Evolutionary conservation across 2,113 vertebrate species (phyloP).

Genomic region (Anarrhichthys ocellatus): DNA sequence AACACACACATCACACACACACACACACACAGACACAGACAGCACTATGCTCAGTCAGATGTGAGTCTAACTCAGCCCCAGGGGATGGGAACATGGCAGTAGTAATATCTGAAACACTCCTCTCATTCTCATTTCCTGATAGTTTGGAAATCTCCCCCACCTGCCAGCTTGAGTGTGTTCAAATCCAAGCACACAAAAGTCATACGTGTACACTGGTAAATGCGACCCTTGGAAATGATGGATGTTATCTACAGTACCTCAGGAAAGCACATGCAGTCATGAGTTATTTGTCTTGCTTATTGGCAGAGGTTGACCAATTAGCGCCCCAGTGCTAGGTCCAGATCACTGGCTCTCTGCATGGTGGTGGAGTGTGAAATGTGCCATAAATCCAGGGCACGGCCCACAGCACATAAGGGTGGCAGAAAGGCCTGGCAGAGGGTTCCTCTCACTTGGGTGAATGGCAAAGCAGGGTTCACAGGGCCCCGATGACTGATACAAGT

Average conservation of each 20-base stretch:
- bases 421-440: constrained; percentile 67
- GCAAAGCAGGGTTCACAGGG: constrained; percentile 58
- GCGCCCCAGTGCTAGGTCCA: constrained; percentile 72
- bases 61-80: constrained; percentile 46
- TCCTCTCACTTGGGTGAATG: constrained; percentile 62
- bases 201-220: constrained; percentile 20
- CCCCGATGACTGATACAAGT: constrained; percentile 53
- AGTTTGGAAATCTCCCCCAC: constrained; percentile 29
- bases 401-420: constrained; percentile 69
- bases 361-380: constrained; percentile 80
- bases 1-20: constrained; percentile 25
- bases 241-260: constrained; percentile 55
- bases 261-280: constrained; percentile 58
- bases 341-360: constrained; percentile 72
- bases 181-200: constrained; percentile 17
- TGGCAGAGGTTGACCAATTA: constrained; percentile 81
- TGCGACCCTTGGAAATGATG: constrained; percentile 26
- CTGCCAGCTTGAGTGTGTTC: background rate
- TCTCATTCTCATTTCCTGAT: constrained; percentile 77
- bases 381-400: constrained; percentile 80
- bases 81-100: constrained; percentile 24
- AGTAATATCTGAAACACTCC: constrained; percentile 74
- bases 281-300: constrained; percentile 74
- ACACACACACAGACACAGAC: constrained; percentile 18
- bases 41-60: constrained; percentile 24